Conservation (phyloP, 35 echinoderm and acorn worm species). For the Lytechinus variegatus region DNA sequence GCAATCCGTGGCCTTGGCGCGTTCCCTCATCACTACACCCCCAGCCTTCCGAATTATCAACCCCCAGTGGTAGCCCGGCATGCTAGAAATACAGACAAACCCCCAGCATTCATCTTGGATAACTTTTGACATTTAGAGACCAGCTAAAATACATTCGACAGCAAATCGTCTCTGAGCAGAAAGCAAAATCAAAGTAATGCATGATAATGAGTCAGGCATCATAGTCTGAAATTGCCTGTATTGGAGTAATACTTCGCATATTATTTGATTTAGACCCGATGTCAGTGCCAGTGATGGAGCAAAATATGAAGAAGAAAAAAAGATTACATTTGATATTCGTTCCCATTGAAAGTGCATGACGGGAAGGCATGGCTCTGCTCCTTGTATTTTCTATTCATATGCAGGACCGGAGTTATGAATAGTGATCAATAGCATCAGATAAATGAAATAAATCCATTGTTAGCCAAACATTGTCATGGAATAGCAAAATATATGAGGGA, state of each 20-base stretch:
- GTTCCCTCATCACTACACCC: not conserved
- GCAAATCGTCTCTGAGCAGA: not conserved
- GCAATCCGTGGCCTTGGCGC: not conserved
- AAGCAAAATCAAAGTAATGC: not conserved
- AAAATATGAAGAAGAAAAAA: not conserved
- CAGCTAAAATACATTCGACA: not conserved
- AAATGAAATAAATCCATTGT: not conserved
- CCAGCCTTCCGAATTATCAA: not conserved
- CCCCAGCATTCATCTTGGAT: not conserved
- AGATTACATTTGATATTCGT: not conserved
- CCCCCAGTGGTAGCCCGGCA: not conserved
- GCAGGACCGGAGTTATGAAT: not conserved
- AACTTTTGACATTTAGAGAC: not conserved
- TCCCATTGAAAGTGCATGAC: not conserved
- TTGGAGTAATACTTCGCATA: not conserved
- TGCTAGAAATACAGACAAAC: not conserved
- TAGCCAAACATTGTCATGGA: not conserved
- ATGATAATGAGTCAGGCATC: not conserved
- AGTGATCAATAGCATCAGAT: not conserved
- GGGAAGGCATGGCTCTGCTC: not conserved
- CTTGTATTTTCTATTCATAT: not conserved
- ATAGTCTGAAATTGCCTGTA: conserved; percentile 3
- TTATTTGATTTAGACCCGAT: not conserved
- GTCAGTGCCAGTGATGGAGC: not conserved
- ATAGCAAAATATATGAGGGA: not conserved